These are phyloP conservation scores for Saguinus oedipus DNA, from an alignment of 2,797 vertebrate genomes.

Conservation along the genomic window DNA sequence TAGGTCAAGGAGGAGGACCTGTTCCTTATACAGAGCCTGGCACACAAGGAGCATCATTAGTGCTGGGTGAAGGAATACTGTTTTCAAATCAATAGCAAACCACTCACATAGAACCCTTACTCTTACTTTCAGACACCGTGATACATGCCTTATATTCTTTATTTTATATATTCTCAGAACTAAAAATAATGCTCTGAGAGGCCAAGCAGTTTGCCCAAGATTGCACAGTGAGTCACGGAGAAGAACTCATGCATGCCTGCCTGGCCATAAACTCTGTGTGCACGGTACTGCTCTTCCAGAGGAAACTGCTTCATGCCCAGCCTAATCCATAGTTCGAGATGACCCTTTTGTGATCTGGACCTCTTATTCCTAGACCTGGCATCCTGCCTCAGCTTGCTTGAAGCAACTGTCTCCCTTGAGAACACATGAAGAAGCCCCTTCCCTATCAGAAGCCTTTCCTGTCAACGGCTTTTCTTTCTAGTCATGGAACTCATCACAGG, in stretches of 20 bases:
- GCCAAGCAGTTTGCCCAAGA: neutral
- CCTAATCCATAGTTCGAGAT: neutral
- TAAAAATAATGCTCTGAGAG: neutral
- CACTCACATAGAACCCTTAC: neutral
- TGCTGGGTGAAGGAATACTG: neutral
- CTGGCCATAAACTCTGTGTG: neutral
- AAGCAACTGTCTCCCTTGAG: slow-evolving; percentile 57
- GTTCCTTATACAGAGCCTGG: neutral
- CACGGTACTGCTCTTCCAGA: neutral
- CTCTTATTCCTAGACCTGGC: neutral
- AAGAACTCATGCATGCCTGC: neutral
- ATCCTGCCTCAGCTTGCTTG: slow-evolving; percentile 46
- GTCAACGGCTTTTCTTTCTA: slow-evolving; percentile 76
- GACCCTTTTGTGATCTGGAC: slow-evolving; percentile 26
- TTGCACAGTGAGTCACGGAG: neutral
- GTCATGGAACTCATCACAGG: slow-evolving; percentile 62
- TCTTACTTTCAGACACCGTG: neutral
- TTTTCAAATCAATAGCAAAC: neutral
- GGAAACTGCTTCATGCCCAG: neutral
- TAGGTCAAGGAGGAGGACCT: neutral
- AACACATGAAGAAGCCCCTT: slow-evolving; percentile 55
- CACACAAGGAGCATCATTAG: neutral
- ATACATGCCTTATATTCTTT: neutral
- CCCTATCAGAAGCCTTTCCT: slow-evolving; percentile 66
- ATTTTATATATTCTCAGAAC: neutral